phyloP scores from a whole-genome alignment of 2,888 invertebrate genomes.

The Calliopum simillimum region DNA sequence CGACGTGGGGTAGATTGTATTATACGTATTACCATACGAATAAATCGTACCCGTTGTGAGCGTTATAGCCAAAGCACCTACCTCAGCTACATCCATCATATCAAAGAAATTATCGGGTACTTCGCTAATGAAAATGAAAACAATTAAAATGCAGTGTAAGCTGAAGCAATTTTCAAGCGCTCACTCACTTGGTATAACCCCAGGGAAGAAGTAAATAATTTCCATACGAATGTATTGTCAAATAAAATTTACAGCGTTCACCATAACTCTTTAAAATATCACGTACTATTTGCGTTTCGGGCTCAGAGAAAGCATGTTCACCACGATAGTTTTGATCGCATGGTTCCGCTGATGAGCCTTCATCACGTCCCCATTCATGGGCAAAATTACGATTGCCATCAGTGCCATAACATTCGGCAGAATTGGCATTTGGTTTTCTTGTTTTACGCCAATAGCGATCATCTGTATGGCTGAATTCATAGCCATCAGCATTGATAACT shows the following conservation, averaged over 20 bases:
- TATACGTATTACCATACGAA: conserved; percentile 67
- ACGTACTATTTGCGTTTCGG: conserved; percentile 73
- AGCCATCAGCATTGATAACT: conserved; percentile 78
- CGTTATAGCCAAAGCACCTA: conserved; percentile 61
- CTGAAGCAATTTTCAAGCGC: neutral
- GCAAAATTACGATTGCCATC: conserved; percentile 83
- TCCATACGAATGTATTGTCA: conserved; percentile 82
- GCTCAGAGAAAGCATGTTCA: conserved; percentile 73
- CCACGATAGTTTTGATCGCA: conserved; percentile 76
- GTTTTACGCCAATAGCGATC: conserved; percentile 76
- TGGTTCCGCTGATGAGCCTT: conserved; percentile 62
- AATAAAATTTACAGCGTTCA: conserved; percentile 70
- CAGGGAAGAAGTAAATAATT: conserved; percentile 76
- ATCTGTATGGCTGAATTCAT: conserved; percentile 70
- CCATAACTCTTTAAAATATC: conserved; percentile 69
- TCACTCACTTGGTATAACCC: conserved; percentile 70
- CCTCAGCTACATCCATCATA: conserved; percentile 62
- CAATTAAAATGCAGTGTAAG: neutral
- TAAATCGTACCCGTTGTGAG: conserved; percentile 55
- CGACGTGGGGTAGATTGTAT: conserved; percentile 68
- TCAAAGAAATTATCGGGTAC: conserved; percentile 66
- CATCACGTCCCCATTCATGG: conserved; percentile 74
- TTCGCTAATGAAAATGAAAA: conserved; percentile 39
- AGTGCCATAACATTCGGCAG: conserved; percentile 72
- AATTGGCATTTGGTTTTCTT: conserved; percentile 67